Evolutionary conservation across 1,140 invertebrate genomes (phyloP), one percentile per base, ranked within the genome.

Genomic region (Probaryconus sp.): DNA sequence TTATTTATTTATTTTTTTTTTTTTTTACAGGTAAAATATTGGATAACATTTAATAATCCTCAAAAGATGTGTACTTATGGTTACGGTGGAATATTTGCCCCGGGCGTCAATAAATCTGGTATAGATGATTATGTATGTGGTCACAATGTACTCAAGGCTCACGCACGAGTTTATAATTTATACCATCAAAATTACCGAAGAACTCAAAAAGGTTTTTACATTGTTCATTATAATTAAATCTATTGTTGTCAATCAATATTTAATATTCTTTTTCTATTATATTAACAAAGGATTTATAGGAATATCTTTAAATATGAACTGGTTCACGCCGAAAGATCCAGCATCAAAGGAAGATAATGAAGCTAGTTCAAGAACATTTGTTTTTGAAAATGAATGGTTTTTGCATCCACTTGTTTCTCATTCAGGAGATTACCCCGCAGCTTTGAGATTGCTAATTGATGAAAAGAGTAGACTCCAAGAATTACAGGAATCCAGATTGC

Each of bases 221-320:
- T 26, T 63, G n/a, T 1, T 28, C 20, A n/a, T 10, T 43, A 35
- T 28, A 56, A 33, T 37, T 28, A 61, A 31, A 64, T 38, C 16
- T 24, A 33, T 18, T 37, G 14, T 24, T 24, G 18, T 17, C 11
- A 37, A 48, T 18, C 14, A 28, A 17, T 17, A 5, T 18, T 21
- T 43, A 24, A 21, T 24, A 18, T 9, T 28, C n/a, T n/a, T n/a
- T n/a, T n/a, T n/a, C n/a, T n/a, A n/a, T n/a, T n/a, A n/a, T n/a
- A n/a, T n/a, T n/a, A n/a, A n/a, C n/a, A 6, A 83, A 89, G 91
- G 91, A 28, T 85, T 89, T 80, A 89, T 92, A 24, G 92, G 91
- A 21, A 90, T 93, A 45, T 89, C 89, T 0, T 64, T 92, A 35
- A 89, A 91, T 72, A 88, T 88, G 0, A 90, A 89, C 13, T 93